Evolutionary conservation across 2,888 invertebrate species (phyloP), one percentile per base, ranked within the genome.

Genomic region (Eudemis profundana): DNA sequence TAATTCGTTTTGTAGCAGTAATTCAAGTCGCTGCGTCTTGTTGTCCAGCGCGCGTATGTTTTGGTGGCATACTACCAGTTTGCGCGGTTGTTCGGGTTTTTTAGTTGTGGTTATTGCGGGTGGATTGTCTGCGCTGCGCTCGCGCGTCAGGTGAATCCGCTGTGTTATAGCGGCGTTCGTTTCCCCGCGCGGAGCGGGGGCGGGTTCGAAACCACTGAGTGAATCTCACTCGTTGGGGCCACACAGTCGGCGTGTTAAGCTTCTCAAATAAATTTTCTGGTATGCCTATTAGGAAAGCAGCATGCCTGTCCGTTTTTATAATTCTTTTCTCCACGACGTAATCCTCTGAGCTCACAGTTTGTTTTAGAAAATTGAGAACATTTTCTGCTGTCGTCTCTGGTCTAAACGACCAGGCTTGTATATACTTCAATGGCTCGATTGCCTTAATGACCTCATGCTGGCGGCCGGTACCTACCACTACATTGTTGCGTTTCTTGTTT

Each of bases 161-260:
- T 0, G 27, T 7, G 27, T 7, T 7, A 7, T n/a, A 5, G 1
- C 5, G 47, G 7, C 14, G 4, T 4, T 14, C 10, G 1, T n/a
- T 23, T 14, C 47, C 27, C 23, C 47, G 47, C 47, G 23, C 27
- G n/a, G 14, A 12, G 47, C 47, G 47, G 14, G 47, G 47, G 47
- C 23, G n/a, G 17, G 7, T 44, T 12, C 7, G 44, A 46, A 46
- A 46, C 46, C 46, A 46, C 21, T 46, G 2, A 2, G 47, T 27
- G 23, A 27, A 23, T 27, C 27, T 27, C 27, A 27, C 27, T 3
- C 27, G 27, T 4, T 3, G 27, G 27, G 27, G 27, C 27, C 27
- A 27, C 27, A 27, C 27, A 3, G 27, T 27, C 3, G 27, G 27
- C 27, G 27, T 4, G 4, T 27, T 27, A 4, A 27, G 4, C 4